Conservation (phyloP, 92 coral and sea anemone species). For the Plumapathes pennacea region DNA sequence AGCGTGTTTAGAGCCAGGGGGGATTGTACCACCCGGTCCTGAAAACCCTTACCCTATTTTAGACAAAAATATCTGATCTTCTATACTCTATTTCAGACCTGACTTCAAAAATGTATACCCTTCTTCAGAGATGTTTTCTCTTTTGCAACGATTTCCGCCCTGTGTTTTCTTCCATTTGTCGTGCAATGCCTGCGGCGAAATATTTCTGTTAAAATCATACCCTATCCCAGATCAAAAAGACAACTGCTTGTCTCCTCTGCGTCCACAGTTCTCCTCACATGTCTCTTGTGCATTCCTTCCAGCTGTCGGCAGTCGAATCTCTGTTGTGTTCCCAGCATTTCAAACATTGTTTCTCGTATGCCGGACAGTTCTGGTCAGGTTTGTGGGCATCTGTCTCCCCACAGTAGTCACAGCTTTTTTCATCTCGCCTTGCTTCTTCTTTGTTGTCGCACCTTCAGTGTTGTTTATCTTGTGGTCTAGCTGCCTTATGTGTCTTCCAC, state of each 20-base stretch:
- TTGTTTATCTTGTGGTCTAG: neutral
- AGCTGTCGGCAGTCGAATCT: no score
- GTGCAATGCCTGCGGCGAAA: no score
- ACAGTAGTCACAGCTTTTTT: conserved; percentile 24
- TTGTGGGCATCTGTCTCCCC: conserved; percentile 36
- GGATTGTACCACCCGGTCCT: no score
- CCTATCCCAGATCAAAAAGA: no score
- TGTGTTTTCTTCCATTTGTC: conserved; percentile 29
- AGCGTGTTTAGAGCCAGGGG: conserved; percentile 11
- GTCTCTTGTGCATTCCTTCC: no score
- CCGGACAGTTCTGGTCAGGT: conserved; percentile 45
- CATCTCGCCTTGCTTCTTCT: conserved; percentile 1
- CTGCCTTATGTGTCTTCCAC: neutral
- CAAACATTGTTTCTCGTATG: conserved; percentile 44
- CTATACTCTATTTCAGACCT: no score
- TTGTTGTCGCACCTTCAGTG: neutral
- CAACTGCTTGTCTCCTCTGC: conserved; percentile 9
- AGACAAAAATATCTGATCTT: no score
- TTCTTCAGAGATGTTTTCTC: no score
- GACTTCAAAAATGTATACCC: conserved; percentile 48
- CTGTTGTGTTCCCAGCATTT: conserved; percentile 50
- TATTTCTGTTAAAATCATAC: neutral
- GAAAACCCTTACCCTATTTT: no score
- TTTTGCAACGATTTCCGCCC: conserved; percentile 50
- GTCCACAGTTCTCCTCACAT: no score